Base-by-base conservation (phyloP, 2,113 vertebrate genomes). In the Psittacus erithacus region DNA sequence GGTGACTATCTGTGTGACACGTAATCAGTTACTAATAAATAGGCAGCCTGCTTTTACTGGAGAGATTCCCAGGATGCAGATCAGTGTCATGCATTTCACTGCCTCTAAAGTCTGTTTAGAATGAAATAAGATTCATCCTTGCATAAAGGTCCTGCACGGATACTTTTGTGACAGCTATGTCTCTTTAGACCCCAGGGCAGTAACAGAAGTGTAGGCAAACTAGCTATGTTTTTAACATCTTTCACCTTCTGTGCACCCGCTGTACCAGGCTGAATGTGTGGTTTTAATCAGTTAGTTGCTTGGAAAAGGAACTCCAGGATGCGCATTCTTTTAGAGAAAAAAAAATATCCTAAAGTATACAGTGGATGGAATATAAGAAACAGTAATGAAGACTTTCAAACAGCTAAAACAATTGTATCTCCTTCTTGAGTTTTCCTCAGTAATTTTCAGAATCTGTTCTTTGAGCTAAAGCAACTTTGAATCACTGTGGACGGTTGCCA, bases 51-150 rank as follows among this genome's bases (percentile, higher is more conserved):
- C 35, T 81, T 90, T 82, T 83, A 44, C 50, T 86, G 74, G 81
- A 77, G 43, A 75, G 60, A 79, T 86, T 91, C 77, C 77, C 55
- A 79, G 62, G 62, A 14, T 71, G 67, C 29, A 75, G 64, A 78
- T 44, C 73, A 93, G 64, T 70, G 77, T 44, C 38, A 68, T 47
- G 43, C 29, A 64, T 91, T 96, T 92, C 68, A 49, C 29, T 81
- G 53, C 29, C 71, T 86, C 63, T 73, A 64, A 86, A 84, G 17
- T 55, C 74, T 84, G 35, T 83, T 93, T 93, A 75, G 47, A 38
- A 82, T 73, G 50, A 82, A 91, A 87, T 87, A 74, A 96, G 90
- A 93, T 60, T 75, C 18, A 79, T 75, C 57, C 77, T 89, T 89
- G 69, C 39, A 47, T 71, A 86, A 82, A 82, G 55, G 69, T 81